These are phyloP conservation scores for Prorops nasuta DNA, from an alignment of 1,140 invertebrate species.

Conservation along the genomic window DNA sequence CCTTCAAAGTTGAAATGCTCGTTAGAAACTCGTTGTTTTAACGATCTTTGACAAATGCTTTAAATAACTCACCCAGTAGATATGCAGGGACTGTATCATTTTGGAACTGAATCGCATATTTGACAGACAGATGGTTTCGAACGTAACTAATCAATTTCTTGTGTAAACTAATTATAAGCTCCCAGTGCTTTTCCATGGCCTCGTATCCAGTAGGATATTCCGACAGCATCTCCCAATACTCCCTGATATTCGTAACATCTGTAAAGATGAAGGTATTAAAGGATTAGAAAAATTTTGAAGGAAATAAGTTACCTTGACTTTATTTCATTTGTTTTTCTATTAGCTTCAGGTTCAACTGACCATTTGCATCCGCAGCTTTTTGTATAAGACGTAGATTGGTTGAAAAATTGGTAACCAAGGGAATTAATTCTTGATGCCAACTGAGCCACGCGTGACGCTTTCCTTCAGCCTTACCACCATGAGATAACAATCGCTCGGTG, in stretches of 20 bases:
- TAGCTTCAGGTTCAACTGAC: conserved; percentile 41
- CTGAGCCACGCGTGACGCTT: conserved; percentile 32
- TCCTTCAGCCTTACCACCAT: conserved; percentile 18
- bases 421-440: conserved; percentile 35
- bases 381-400: conserved; percentile 56
- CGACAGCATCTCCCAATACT: conserved; percentile 63
- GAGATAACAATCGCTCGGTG: conserved; percentile 29
- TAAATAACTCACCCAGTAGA: conserved; percentile 57
- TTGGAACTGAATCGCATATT: conserved; percentile 39
- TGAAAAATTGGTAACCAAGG: conserved; percentile 47
- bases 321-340: neutral
- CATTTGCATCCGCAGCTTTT: conserved; percentile 60
- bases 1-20: conserved; percentile 48
- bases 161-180: conserved; percentile 56
- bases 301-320: conserved; percentile 7
- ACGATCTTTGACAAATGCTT: conserved; percentile 19
- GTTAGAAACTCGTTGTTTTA: neutral
- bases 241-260: conserved; percentile 48
- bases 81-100: conserved; percentile 56
- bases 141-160: conserved; percentile 60
- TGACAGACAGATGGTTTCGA: conserved; percentile 36
- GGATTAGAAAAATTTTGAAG: conserved; percentile 1
- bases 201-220: conserved; percentile 58
- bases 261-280: no score
- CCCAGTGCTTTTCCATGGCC: conserved; percentile 56